A percentile compares a stretch with the other conserved stretches of the same genome.
These are phyloP conservation scores for Bufotes viridis DNA, from an alignment of 2,797 vertebrate genomes.

Conservation along the genomic window DNA sequence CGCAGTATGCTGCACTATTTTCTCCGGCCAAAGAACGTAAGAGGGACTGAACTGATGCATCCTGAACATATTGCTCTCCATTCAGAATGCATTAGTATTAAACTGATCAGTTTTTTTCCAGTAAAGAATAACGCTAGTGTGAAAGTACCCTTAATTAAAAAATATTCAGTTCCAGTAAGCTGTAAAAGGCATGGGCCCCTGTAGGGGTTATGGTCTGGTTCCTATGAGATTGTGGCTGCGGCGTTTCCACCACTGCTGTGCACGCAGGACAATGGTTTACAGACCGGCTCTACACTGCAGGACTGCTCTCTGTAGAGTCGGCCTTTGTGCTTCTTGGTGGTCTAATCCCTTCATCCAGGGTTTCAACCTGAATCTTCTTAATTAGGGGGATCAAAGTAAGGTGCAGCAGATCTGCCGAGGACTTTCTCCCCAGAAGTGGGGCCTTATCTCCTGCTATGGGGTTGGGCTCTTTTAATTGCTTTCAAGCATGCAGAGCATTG, in stretches of 20 bases:
- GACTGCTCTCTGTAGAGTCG: not conserved
- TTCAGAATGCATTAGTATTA: no score
- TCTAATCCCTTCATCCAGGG: conserved; percentile 4
- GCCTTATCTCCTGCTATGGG: not conserved
- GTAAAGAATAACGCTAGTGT: no score
- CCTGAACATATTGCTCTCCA: no score
- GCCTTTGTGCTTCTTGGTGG: conserved; percentile 32
- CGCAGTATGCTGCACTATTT: no score
- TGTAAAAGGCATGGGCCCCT: no score
- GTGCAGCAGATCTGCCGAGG: conserved; percentile 50
- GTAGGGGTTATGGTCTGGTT: no score
- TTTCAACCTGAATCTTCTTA: conserved; percentile 34
- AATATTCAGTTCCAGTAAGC: no score
- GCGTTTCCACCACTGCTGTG: not conserved
- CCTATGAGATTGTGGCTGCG: not conserved
- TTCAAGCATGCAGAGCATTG: not conserved
- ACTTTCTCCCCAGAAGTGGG: conserved; percentile 28
- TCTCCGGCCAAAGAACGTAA: no score
- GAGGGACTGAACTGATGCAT: no score
- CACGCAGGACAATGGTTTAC: not conserved
- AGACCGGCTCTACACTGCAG: not conserved
- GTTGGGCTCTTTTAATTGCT: conserved; percentile 58
- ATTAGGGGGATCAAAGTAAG: conserved; percentile 56
- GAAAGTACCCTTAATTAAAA: no score
- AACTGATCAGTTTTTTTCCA: no score